A percentile compares a stretch with the other conserved stretches of the same genome.
phyloP scores from a whole-genome alignment of 1,140 invertebrate genomes.

The Cataglyphis hispanica region DNA sequence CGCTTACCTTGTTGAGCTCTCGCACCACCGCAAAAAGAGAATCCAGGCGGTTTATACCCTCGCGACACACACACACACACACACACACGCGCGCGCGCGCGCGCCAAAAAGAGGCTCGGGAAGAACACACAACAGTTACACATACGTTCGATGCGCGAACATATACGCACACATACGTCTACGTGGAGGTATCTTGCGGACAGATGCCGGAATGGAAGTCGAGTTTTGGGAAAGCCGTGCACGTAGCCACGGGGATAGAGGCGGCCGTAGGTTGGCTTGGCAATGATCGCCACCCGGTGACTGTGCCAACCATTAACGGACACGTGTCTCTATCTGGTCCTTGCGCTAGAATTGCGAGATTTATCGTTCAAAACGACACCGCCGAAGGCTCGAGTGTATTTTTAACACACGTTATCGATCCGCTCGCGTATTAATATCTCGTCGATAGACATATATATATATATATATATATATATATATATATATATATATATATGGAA shows the following conservation, averaged over 20 bases:
- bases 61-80: conserved; percentile 33
- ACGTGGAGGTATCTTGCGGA: conserved; percentile 72
- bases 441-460: conserved; percentile 17
- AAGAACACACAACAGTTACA: conserved; percentile 61
- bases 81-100: too few species aligned
- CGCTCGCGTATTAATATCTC: conserved; percentile 30
- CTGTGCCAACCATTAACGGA: conserved; percentile 85
- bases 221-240: conserved; percentile 82
- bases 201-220: conserved; percentile 75
- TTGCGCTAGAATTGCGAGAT: conserved; percentile 72
- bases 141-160: conserved; percentile 41
- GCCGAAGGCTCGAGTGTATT: conserved; percentile 46
- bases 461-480: too few species aligned
- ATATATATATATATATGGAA: too few species aligned
- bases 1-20: conserved; percentile 62
- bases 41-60: conserved; percentile 75
- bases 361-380: conserved; percentile 68
- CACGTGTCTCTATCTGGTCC: conserved; percentile 83
- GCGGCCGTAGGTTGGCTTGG: conserved; percentile 79
- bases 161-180: conserved; percentile 49
- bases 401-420: conserved; percentile 59
- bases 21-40: conserved; percentile 71
- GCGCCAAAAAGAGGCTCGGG: conserved; percentile 34
- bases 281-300: conserved; percentile 86
- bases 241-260: conserved; percentile 81